Evolutionary conservation across 1,140 invertebrate species (phyloP), one percentile per base, ranked within the genome.

Genomic region (Caenorhabditis brenneri): DNA sequence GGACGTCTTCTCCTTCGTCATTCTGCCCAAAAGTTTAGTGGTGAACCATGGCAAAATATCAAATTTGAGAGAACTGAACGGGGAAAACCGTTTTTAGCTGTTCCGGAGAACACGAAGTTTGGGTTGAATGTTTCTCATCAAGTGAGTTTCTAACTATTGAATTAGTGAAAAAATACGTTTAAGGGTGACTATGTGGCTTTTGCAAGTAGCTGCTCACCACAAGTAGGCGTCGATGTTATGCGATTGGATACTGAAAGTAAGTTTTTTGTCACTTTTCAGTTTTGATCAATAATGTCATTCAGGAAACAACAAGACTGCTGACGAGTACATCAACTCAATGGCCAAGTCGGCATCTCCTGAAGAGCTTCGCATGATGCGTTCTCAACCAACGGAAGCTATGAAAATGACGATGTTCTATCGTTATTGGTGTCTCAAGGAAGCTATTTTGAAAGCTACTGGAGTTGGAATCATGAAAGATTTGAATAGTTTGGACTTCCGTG

Each of bases 261-360:
- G 88, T 29, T 33, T 42, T 12, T 16, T 9, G n/a, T 42, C 19
- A 1, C n/a, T n/a, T 10, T 2, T n/a, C 10, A 29, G 12, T 58
- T 36, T 36, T 80, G 12, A 53, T 5, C 7, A 2, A 79, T n/a
- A 53, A 36, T 22, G 46, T 16, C 19, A 16, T 89, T 60, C 29
- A 89, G 88, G 89, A 79, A 90, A 88, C 78, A 90, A 90, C 81
- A 91, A 90, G 80, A 89, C 90, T 7, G 89, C 89, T 22, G 90
- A 90, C 65, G 90, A 90, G 69, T 90, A 90, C 85, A 90, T 90
- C 51, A 91, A 86, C 46, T 90, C 90, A 6, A 90, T 90, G 90
- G 89, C 88, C 19, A 90, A 88, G 58, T 88, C 88, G 15, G 87
- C 88, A 15, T 91, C 90, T 16, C 84, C 74, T 33, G 88, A 89